Base-by-base conservation (phyloP, 2,797 vertebrate genomes). In the Merluccius polli region DNA sequence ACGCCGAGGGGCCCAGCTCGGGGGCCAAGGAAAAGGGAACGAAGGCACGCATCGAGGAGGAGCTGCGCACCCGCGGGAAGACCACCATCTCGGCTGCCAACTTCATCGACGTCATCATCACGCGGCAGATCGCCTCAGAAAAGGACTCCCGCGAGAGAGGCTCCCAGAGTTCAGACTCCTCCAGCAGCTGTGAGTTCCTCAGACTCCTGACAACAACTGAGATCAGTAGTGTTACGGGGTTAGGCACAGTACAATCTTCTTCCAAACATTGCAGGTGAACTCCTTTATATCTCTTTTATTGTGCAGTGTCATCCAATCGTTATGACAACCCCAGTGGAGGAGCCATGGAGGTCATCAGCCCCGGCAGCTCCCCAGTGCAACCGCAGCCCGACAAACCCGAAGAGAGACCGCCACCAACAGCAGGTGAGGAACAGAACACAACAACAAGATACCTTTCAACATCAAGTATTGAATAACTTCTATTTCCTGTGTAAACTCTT, bases 51-150 rank as follows among this genome's bases (percentile, higher is more conserved):
- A 98, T 99, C 38, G 96, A 98, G 90, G 97, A 98, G 92, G 98
- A 99, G 92, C 94, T 99, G 82, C 95, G 97, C 85, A 97, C 97
- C 31, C 95, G 94, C 73, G 98, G 98, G 74, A 99, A 99, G 93
- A 99, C 98, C 72, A 99, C 98, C 77, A 98, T 99, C 86, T 99
- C 98, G 30, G 97, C 98, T 29, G 98, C 97, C 84, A 99, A 97
- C 92, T 99, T 99, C 92, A 99, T 99, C 70, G 98, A 99, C 80
- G 97, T 98, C 92, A 99, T 99, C 94, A 99, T 99, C 92, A 99
- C 97, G 6, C 95, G 96, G 78, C 97, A 99, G 90, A 99, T 99
- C 73, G 97, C 98, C 78, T 96, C 97, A 13, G 98, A 99, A 89
- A 99, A 99, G 91, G 97, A 99, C 85, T 94, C 94, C 0, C 92